Base-by-base conservation (phyloP, 2,888 invertebrate species). In the Spisula subtruncata region DNA sequence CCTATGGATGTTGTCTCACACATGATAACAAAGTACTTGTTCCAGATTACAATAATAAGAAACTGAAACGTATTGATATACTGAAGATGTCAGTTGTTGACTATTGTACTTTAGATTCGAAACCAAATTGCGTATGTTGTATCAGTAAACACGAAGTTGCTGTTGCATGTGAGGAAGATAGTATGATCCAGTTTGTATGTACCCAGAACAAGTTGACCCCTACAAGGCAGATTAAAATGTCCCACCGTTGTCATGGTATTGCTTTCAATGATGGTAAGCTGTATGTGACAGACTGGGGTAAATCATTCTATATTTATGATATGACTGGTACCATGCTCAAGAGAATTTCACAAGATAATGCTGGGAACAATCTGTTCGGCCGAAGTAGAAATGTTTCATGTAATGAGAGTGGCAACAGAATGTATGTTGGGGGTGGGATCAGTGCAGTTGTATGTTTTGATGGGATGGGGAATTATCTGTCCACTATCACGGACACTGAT, bases 1-100 rank as follows among this genome's bases (percentile, higher is more conserved):
- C 60, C 10, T n/a, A 66, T 12, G 83, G 85, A 20, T 18, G 32
- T 48, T 85, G 79, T 85, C 25, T 85, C 18, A 85, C 85, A 85
- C n/a, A 46, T 46, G 85, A 75, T 48, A 75, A n/a, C 1, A 2
- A 48, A 10, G 12, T 85, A 48, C 75, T 85, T 29, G 46, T 75
- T 8, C 14, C 48, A 20, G 85, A 79, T 51, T 20, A 32, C 14
- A 48, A 14, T 16, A 75, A 79, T 85, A 85, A 48, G 25, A 85
- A 75, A 35, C 32, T 85, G 29, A 85, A 75, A 12, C 51, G 85
- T 35, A 41, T 51, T 48, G 48, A 85, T 41, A 20, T 83, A n/a
- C 10, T 12, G 25, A 60, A 56, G 5, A 60, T 60, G 83, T 41
- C 54, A 20, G 79, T 85, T 6, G 35, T 35, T 16, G 80, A 85